Percentiles rank a stretch among this genome's conserved stretches.
Evolutionary conservation across 2,888 invertebrate species (phyloP).

Genomic region (Acleris emargana): DNA sequence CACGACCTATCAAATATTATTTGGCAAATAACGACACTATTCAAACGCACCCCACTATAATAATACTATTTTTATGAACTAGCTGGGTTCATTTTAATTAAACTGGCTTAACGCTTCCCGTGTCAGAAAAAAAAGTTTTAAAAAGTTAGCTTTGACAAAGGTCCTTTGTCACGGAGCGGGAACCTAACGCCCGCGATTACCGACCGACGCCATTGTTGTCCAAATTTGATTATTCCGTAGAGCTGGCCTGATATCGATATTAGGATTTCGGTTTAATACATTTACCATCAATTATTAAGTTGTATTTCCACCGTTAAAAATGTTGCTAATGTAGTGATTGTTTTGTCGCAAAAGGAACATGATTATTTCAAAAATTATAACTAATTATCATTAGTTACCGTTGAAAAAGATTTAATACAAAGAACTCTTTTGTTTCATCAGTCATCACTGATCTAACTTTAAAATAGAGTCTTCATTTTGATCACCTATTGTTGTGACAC

Average conservation of each 20-base stretch:
- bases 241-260: conserved; percentile 54
- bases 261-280: not conserved
- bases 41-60: conserved; percentile 39
- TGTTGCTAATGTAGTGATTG: no score
- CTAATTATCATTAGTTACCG: no score
- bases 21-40: conserved; percentile 54
- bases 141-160: conserved; percentile 60
- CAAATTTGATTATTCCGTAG: conserved; percentile 73
- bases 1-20: conserved; percentile 60
- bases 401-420: no score
- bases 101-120: conserved; percentile 66
- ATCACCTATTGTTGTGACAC: conserved; percentile 23
- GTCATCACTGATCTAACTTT: not conserved
- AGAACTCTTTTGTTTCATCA: not conserved
- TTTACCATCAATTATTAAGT: no score
- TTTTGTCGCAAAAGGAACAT: no score
- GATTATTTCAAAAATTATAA: no score
- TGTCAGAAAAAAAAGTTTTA: conserved; percentile 35
- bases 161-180: conserved; percentile 64
- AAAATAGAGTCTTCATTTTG: conserved; percentile 5
- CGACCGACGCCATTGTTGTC: conserved; percentile 75
- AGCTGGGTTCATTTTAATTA: conserved; percentile 73
- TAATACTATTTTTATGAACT: conserved; percentile 80
- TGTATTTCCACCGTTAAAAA: no score
- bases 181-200: conserved; percentile 70